Conservation (phyloP, 2,113 vertebrate species). For the Varanus salvator region DNA sequence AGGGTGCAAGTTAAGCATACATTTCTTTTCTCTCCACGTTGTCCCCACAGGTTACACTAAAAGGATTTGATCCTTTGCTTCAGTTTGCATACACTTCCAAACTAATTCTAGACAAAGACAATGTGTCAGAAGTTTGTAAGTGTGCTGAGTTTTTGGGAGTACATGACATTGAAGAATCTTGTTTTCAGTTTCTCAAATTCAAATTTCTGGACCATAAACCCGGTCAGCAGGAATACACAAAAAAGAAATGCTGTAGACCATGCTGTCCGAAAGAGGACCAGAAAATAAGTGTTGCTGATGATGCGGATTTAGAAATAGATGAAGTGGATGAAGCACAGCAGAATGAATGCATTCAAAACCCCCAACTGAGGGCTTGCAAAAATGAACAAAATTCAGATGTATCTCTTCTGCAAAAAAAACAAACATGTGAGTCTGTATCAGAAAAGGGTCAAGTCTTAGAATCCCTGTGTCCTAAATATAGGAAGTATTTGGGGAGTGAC, state of each 20-base stretch:
- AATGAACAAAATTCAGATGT: conserved; percentile 69
- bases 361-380: conserved; percentile 63
- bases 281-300: conserved; percentile 49
- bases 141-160: conserved; percentile 90
- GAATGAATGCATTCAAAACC: conserved; percentile 61
- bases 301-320: conserved; percentile 66
- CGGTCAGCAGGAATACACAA: conserved; percentile 70
- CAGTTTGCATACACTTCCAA: conserved; percentile 96
- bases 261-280: conserved; percentile 74
- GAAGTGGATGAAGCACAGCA: conserved; percentile 72
- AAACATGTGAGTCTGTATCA: conserved; percentile 66
- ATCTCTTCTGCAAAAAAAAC: conserved; percentile 65
- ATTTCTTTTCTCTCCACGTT: not conserved
- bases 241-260: conserved; percentile 79
- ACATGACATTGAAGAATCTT: conserved; percentile 90
- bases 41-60: conserved; percentile 86
- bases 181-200: conserved; percentile 94
- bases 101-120: conserved; percentile 92
- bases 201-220: conserved; percentile 83
- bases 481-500: conserved; percentile 82
- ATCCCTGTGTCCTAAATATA: conserved; percentile 81
- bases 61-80: conserved; percentile 93
- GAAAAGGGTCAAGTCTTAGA: conserved; percentile 67
- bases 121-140: conserved; percentile 89
- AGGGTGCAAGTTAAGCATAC: not conserved